Base-by-base conservation (phyloP, 2,888 invertebrate genomes). In the Pseudococcus jackbeardsleyi region DNA sequence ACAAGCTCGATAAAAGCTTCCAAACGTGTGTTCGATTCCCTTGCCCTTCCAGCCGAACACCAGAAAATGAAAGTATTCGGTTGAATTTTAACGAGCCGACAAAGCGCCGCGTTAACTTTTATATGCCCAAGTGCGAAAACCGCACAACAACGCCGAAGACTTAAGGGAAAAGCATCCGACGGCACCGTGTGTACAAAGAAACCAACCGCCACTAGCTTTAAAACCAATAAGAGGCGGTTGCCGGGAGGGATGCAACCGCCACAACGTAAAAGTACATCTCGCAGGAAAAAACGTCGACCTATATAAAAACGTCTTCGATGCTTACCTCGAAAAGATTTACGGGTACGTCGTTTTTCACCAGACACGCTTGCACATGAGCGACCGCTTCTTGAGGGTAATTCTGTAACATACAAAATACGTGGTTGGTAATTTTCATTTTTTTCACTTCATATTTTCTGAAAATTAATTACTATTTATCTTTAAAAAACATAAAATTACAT, bases 301-400 rank as follows among this genome's bases (percentile, higher is more conserved):
- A 15, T 42, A 79, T 42, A 79, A 79, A 79, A 79, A 42, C 42
- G n/a, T 79, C 42, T 79, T 79, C 79, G 42, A 84, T 72, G 90
- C 92, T 93, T 93, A 99, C 98, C 96, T 98, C 98, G 94, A 99
- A 99, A 92, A 99, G 95, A 93, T 97, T 97, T 91, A 97, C 95
- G 91, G 99, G 98, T 91, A 99, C 98, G 94, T 97, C 97, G 93
- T 96, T 98, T 94, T 96, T 98, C 94, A 97, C 95, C 92, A 99
- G 95, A 93, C 97, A 97, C 93, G 97, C 97, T 93, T 99, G 99
- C 91, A 99, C 99, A 93, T 98, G 97, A 91, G 97, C 96, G 91
- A 99, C 97, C 90, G 99, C 97, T 92, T 98, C 98, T 93, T 97
- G 96, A 90, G 99, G 98, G 93, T 99, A 99, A 92, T 98, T 98